A percentile compares a stretch with the other conserved stretches of the same genome.
phyloP scores from a whole-genome alignment of 2,113 vertebrate species.

The Corythornis madagascariensis region DNA sequence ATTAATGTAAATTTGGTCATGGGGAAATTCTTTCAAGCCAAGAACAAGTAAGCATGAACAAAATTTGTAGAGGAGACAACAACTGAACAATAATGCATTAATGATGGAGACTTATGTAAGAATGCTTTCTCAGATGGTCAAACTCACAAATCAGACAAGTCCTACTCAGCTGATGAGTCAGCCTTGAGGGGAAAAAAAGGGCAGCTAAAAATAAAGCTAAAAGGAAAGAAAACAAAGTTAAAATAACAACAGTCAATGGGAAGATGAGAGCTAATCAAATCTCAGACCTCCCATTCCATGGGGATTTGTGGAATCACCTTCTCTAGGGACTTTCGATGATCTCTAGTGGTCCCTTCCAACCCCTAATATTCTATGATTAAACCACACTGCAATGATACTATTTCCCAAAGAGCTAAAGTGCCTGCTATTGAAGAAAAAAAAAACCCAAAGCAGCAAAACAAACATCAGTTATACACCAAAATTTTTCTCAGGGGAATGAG shows the following conservation, averaged over 20 bases:
- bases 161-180: conserved; percentile 43
- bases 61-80: background rate
- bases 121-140: conserved; percentile 15
- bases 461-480: background rate
- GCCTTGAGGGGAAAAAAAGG: background rate
- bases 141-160: conserved; percentile 12
- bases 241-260: conserved; percentile 3
- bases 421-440: background rate
- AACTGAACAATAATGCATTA: conserved; percentile 28
- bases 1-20: conserved; percentile 26
- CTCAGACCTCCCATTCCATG: background rate
- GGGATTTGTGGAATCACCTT: background rate
- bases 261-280: conserved; percentile 16
- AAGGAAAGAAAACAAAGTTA: conserved; percentile 7
- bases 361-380: background rate
- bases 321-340: no score
- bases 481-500: background rate
- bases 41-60: background rate
- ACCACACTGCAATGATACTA: background rate
- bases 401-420: background rate
- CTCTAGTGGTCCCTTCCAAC: no score
- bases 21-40: background rate
- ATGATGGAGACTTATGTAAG: conserved; percentile 27
- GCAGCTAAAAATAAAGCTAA: conserved; percentile 39
- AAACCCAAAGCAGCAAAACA: background rate